Base-by-base conservation (phyloP, 1,140 invertebrate species). In the Lordiphosa mommai region DNA sequence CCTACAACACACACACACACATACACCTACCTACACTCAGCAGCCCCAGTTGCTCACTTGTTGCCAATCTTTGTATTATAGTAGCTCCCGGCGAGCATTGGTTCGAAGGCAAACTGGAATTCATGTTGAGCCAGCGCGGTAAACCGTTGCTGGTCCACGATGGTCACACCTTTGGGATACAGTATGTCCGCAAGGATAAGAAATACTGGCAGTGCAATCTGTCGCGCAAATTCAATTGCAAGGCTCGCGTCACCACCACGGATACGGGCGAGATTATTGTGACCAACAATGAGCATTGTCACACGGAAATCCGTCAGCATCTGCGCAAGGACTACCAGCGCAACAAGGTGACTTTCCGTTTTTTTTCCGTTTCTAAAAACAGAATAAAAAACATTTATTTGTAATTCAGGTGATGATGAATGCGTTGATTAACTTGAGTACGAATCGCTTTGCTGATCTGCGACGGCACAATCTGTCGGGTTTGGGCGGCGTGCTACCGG, bases 201-300 rank as follows among this genome's bases (percentile, higher is more conserved):
- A 89, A 89, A 61, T 89, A 89, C 64, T 89, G 88, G 88, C 88
- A 89, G 57, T 89, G 88, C 47, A 89, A 89, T 66, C 72, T 89
- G 43, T 89, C 88, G 40, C 69, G 88, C 27, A 89, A 89, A 33
- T 89, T 88, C 30, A 89, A 89, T 61, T 89, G 88, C 56, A 89
- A 89, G 56, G 88, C 88, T 2, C 88, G 88, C 12, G 88, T 89
- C 0, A 89, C 88, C 29, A 89, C 88, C 38, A 89, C 88, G 12
- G 88, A 89, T 36, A 89, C 86, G 3, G 88, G 88, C 37, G 88
- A 89, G 50, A 89, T 89, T 8, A 89, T 89, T 52, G 88, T 89
- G 6, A 89, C 88, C 2, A 89, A 89, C 60, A 89, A 89, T 40
- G 88, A 89, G 50, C 88, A 89, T 37, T 89, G 88, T 52, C 88